Base-by-base conservation (phyloP, 2,888 invertebrate species). In the Agrotis segetum region DNA sequence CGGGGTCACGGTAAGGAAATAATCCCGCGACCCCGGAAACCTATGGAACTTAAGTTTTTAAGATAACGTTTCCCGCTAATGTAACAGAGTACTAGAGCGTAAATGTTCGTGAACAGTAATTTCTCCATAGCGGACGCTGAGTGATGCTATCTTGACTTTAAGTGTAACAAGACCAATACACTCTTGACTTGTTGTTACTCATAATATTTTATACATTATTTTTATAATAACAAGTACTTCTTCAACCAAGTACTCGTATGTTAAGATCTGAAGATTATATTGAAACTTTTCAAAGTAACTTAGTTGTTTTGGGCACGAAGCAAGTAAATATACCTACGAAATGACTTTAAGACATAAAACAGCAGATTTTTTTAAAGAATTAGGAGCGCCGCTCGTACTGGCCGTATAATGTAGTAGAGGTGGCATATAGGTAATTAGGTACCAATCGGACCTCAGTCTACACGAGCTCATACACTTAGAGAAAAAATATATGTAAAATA, bases 41-140 rank as follows among this genome's bases (percentile, higher is more conserved):
- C 34, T 34, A 7, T 34, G 34, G 7, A 40, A 11, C 40, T 2
- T 40, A 40, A 11, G 40, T 40, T 40, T 11, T 40, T 1, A 44
- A 29, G 19, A 63, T 70, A 11, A 67, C 61, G 63, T 56, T 78
- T 70, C 59, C 67, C 74, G 65, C 53, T 71, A 79, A 71, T 71
- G 62, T 72, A 69, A 67, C 63, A 67, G 56, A 53, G 60, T 59
- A 49, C 34, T 83, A 82, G 90, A 90, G 88, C 90, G 88, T 90
- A 85, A 89, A 89, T 81, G 74, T 85, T 85, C 77, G 85, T 87
- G 85, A 85, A 80, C 84, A 87, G 83, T 87, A 86, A 87, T 88
- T 89, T 89, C 88, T 87, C 87, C 74, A 68, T 77, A 82, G 78
- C 83, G 70, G 74, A 71, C 64, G 50, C 74, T 74, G 79, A 80